Base-by-base conservation (phyloP, 1,140 invertebrate species). In the Musca domestica region DNA sequence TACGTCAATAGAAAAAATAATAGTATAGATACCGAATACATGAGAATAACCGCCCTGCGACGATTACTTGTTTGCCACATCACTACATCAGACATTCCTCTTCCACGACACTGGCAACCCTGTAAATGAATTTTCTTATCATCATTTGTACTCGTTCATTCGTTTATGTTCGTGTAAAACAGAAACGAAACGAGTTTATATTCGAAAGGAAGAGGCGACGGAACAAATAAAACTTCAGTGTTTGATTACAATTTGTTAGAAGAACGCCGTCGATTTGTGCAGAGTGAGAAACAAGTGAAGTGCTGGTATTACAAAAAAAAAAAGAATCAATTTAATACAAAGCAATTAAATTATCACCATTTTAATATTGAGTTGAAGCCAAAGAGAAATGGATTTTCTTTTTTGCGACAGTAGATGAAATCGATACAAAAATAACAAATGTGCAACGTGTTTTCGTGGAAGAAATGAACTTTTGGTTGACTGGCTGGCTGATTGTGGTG, bases 141-240 rank as follows among this genome's bases (percentile, higher is more conserved):
- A 49, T 20, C 48, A 17, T n/a, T 20, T 23, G 51, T 22, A 52
- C 51, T 27, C 9, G 27, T 61, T 61, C 56, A 61, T n/a, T 61
- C 56, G 30, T 17, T 52, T 56, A 3, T 14, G 52, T 34, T 19
- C 20, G 48, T 51, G 56, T 61, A 7, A 48, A 17, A 65, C 46
- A 65, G 22, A 65, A 65, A 65, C 64, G 22, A 65, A 65, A 65
- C 64, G 64, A 65, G 46, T 49, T 49, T 51, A 48, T 51, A 47
- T 48, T 48, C 46, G 64, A 65, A 51, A 20, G 47, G 63, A 25
- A 30, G 64, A 41, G 34, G 10, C 34, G 34, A 61, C 27, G 56
- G 30, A 58, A 61, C 56, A 61, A 61, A 34, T 61, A 19, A 19
- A 34, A 19, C 34, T 65, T 51, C 41, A 65, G 64, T 65, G 41